These are phyloP conservation scores for Callopanchax toddi DNA, from an alignment of 2,113 vertebrate genomes.

Conservation along the genomic window DNA sequence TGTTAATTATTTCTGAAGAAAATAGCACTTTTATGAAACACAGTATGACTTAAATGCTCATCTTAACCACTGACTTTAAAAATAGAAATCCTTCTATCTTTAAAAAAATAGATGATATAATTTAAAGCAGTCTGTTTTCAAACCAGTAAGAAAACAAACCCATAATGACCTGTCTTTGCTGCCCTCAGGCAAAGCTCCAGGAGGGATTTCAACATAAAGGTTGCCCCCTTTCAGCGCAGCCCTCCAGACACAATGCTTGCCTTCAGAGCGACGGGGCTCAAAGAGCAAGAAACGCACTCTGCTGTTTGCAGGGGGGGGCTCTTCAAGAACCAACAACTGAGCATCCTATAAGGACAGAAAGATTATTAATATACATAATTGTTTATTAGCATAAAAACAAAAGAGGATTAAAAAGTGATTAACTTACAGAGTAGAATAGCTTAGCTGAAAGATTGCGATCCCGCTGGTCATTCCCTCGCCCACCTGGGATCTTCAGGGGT, in stretches of 20 bases:
- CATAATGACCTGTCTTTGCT: constrained; percentile 93
- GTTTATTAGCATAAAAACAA: background rate
- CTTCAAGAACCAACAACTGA: constrained; percentile 96
- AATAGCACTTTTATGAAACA: too few species aligned
- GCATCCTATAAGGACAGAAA: constrained; percentile 81
- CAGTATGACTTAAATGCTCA: too few species aligned
- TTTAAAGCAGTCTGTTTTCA: background rate
- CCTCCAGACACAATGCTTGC: constrained; percentile 89
- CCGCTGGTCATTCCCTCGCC: constrained; percentile 99
- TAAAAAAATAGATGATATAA: background rate
- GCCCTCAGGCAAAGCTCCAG: constrained; percentile 92
- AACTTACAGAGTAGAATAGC: constrained; percentile 94
- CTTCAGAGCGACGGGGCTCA: constrained; percentile 88
- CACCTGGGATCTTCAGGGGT: constrained; percentile 99
- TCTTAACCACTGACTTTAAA: too few species aligned
- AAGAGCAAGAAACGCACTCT: constrained; percentile 90
- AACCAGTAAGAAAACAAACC: background rate
- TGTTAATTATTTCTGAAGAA: constrained; percentile 1
- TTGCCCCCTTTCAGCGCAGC: constrained; percentile 87
- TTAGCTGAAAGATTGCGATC: constrained; percentile 99
- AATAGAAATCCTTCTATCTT: background rate
- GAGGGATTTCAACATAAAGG: constrained; percentile 93
- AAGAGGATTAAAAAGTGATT: background rate
- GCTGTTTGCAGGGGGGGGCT: constrained; percentile 84
- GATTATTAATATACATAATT: background rate